phyloP scores from a whole-genome alignment of 2,113 vertebrate genomes.

The Oreochromis aureus region DNA sequence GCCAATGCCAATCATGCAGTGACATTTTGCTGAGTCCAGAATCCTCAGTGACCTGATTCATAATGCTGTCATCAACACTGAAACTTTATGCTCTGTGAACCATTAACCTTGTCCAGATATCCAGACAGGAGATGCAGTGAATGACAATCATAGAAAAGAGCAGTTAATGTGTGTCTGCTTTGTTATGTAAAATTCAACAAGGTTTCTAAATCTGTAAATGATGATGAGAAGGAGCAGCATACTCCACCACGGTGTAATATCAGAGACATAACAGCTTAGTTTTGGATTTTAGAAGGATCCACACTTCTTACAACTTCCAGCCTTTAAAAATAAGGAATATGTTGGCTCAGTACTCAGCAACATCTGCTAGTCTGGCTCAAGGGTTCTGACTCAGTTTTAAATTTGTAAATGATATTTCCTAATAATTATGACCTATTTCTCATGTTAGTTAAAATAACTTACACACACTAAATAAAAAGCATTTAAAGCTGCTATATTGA shows the following conservation, averaged over 20 bases:
- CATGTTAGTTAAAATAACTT: background rate
- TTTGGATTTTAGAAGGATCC: background rate
- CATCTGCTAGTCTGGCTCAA: background rate
- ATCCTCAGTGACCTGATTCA: constrained; percentile 10
- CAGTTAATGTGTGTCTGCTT: background rate
- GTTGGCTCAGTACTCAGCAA: background rate
- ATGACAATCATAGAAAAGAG: background rate
- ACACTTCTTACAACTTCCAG: background rate
- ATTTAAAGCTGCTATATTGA: background rate
- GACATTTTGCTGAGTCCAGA: constrained; percentile 30
- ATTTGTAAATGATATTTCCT: background rate
- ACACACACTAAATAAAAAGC: background rate
- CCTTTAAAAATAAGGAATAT: background rate
- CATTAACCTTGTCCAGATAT: background rate
- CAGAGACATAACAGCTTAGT: background rate
- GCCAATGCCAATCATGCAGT: background rate
- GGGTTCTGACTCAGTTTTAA: background rate
- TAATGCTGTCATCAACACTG: constrained; percentile 2
- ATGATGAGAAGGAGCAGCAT: background rate
- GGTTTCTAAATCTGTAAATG: background rate
- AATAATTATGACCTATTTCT: background rate
- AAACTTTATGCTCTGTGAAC: constrained; percentile 23
- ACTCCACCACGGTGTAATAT: background rate
- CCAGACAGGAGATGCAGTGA: background rate
- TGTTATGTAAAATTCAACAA: background rate